Conservation (phyloP, 2,888 invertebrate species). For the Eilema caniola region DNA sequence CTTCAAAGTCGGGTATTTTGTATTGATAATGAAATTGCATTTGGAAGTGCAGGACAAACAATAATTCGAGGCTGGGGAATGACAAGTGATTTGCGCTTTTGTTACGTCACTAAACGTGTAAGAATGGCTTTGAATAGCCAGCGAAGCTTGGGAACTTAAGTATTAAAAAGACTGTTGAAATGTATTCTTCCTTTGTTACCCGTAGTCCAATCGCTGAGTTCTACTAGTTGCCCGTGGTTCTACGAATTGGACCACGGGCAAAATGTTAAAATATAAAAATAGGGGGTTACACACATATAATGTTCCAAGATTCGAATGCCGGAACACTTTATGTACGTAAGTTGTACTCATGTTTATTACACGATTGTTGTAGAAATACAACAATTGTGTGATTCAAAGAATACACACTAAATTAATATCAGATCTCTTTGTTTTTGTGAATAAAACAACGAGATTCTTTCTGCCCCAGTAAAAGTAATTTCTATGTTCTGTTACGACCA, state of each 20-base stretch:
- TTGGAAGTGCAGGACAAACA: conserved; percentile 2
- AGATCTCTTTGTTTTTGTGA: neutral
- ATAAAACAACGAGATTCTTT: neutral
- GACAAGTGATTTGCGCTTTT: conserved; percentile 9
- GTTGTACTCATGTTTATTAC: neutral
- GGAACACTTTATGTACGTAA: neutral
- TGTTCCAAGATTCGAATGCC: too few relatives aligned
- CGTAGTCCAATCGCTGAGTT: too few relatives aligned
- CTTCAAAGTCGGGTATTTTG: conserved; percentile 10
- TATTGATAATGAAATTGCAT: conserved; percentile 1
- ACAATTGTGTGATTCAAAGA: neutral
- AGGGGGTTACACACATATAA: too few relatives aligned
- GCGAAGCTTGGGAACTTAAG: neutral
- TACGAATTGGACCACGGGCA: too few relatives aligned
- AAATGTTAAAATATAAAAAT: too few relatives aligned
- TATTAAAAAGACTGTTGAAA: too few relatives aligned
- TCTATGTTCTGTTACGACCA: neutral
- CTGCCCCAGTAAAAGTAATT: neutral
- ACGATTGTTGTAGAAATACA: neutral
- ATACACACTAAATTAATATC: neutral
- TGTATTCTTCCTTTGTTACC: too few relatives aligned
- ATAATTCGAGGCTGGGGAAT: neutral
- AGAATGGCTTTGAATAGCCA: neutral
- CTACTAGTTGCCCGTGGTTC: too few relatives aligned
- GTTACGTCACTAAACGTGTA: neutral